These are phyloP conservation scores for Anastrepha ludens DNA, from an alignment of 1,140 invertebrate species.

Conservation along the genomic window DNA sequence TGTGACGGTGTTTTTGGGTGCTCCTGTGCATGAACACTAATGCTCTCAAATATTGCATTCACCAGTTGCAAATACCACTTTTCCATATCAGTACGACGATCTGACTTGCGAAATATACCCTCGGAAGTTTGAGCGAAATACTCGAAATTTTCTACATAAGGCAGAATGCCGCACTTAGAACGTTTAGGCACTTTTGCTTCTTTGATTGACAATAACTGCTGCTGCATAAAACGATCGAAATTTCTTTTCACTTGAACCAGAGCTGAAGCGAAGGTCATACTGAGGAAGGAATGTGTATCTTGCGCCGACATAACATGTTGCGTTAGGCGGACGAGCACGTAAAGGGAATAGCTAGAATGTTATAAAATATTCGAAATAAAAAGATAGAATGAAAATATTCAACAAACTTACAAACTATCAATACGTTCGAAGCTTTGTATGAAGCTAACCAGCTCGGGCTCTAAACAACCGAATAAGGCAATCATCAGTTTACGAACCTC, in stretches of 20 bases:
- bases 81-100: constrained; percentile 94
- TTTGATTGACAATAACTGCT: constrained; percentile 88
- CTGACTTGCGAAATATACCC: constrained; percentile 89
- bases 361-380: neutral
- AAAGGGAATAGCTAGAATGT: constrained; percentile 89
- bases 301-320: constrained; percentile 93
- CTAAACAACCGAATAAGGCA: constrained; percentile 89
- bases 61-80: constrained; percentile 95
- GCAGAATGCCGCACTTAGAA: constrained; percentile 92
- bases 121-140: constrained; percentile 92
- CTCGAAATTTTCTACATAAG: constrained; percentile 95
- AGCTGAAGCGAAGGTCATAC: constrained; percentile 90
- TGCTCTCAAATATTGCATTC: constrained; percentile 89
- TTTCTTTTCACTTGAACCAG: constrained; percentile 95
- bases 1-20: constrained; percentile 95
- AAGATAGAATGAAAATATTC: constrained; percentile 44
- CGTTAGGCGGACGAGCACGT: constrained; percentile 90
- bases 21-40: constrained; percentile 86
- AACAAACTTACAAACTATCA: constrained; percentile 87
- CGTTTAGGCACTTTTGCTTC: constrained; percentile 84
- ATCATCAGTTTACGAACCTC: constrained; percentile 90
- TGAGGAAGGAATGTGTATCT: constrained; percentile 93
- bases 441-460: constrained; percentile 89
- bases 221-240: constrained; percentile 94
- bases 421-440: constrained; percentile 89